Conservation (phyloP, 2,888 invertebrate genomes). For the Prenolepis imparis region DNA sequence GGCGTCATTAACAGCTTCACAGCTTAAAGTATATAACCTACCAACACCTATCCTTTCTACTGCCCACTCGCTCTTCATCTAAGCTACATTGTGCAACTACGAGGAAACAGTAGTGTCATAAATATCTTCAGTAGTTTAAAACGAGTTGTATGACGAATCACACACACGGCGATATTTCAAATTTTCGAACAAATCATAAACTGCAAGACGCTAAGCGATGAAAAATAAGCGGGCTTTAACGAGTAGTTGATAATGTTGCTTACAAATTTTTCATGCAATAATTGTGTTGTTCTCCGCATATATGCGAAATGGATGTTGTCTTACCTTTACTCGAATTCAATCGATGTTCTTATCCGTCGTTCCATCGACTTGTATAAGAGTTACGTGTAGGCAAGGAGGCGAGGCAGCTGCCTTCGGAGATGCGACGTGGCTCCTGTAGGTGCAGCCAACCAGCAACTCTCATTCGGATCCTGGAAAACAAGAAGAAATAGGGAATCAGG, state of each 20-base stretch:
- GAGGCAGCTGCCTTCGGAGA: conserved; percentile 81
- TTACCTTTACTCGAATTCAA: conserved; percentile 66
- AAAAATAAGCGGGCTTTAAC: conserved; percentile 13
- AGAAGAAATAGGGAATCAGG: conserved; percentile 16
- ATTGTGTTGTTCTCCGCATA: neutral
- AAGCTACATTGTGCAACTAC: conserved; percentile 47
- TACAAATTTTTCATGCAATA: neutral
- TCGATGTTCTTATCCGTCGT: conserved; percentile 75
- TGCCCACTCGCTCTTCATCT: conserved; percentile 50
- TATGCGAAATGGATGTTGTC: neutral
- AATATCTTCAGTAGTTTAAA: conserved; percentile 48
- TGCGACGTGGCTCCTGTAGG: conserved; percentile 79
- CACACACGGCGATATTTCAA: conserved; percentile 18
- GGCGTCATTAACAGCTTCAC: conserved; percentile 49
- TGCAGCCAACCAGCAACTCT: conserved; percentile 80
- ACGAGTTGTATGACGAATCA: conserved; percentile 26
- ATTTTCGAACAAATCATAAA: conserved; percentile 36
- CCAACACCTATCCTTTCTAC: conserved; percentile 44
- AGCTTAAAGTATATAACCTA: conserved; percentile 31
- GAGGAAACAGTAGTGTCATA: conserved; percentile 53
- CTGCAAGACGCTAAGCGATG: neutral
- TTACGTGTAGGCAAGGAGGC: conserved; percentile 75
- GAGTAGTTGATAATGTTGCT: neutral
- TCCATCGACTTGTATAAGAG: conserved; percentile 69
- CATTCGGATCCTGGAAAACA: conserved; percentile 69